A percentile compares a stretch with the other conserved stretches of the same genome.
These are phyloP conservation scores for Uropetala carovei DNA, from an alignment of 2,888 invertebrate species.

Conservation along the genomic window DNA sequence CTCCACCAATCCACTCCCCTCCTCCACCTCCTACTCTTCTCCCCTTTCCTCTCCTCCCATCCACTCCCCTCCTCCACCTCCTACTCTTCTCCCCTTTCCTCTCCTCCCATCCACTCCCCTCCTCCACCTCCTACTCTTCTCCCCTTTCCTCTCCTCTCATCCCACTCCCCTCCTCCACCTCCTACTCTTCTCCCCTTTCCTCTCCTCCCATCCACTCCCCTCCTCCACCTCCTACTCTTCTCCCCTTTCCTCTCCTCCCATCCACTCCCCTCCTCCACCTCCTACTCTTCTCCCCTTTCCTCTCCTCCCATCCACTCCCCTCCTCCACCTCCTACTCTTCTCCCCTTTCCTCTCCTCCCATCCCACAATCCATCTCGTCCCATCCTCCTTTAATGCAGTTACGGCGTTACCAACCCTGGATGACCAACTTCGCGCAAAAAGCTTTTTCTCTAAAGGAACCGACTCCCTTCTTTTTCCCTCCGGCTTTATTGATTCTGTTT, in stretches of 20 bases:
- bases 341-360: background rate
- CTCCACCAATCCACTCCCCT: constrained; percentile 6
- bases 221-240: background rate
- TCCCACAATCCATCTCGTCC: background rate
- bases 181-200: background rate
- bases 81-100: background rate
- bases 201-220: constrained; percentile 2
- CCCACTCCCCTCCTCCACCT: background rate
- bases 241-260: background rate
- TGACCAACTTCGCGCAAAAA: constrained; percentile 58
- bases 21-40: no score
- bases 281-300: background rate
- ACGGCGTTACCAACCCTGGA: constrained; percentile 55
- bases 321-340: background rate
- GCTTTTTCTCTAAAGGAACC: constrained; percentile 27
- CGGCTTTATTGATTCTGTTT: constrained; percentile 53
- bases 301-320: background rate
- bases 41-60: background rate
- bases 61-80: background rate
- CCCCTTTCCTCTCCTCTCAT: no score
- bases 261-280: background rate
- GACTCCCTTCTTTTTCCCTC: background rate
- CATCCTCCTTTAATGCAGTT: constrained; percentile 55
- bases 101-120: background rate
- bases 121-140: background rate